These are phyloP conservation scores for Escarpia spicata DNA, from an alignment of 2,888 invertebrate species.

Conservation along the genomic window DNA sequence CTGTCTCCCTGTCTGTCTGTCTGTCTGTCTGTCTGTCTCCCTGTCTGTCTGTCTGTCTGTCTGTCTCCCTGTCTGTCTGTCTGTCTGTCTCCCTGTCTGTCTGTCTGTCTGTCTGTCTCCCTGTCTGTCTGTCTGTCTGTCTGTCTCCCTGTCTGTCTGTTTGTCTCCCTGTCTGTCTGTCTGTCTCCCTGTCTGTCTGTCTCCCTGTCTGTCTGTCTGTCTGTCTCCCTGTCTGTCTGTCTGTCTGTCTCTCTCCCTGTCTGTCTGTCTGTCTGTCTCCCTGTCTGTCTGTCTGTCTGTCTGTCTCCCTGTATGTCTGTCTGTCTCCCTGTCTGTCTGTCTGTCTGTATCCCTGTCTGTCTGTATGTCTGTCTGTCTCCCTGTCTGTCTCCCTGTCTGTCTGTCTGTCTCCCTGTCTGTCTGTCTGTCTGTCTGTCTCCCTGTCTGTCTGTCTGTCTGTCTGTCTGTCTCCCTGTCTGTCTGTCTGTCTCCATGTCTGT, in stretches of 20 bases:
- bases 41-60: slow-evolving; percentile 42
- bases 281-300: slow-evolving; percentile 37
- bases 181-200: too few species aligned
- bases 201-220: slow-evolving; percentile 42
- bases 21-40: too few species aligned
- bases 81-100: slow-evolving; percentile 44
- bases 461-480: too few species aligned
- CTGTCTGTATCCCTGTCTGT: slow-evolving; percentile 30
- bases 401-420: slow-evolving; percentile 42
- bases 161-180: too few species aligned
- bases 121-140: slow-evolving; percentile 37
- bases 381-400: slow-evolving; percentile 45
- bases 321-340: too few species aligned
- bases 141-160: slow-evolving; percentile 31
- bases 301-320: slow-evolving; percentile 31
- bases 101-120: slow-evolving; percentile 39
- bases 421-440: slow-evolving; percentile 37
- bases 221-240: slow-evolving; percentile 44
- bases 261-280: slow-evolving; percentile 39
- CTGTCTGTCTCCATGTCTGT: too few species aligned
- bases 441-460: slow-evolving; percentile 39
- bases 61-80: slow-evolving; percentile 44
- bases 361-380: slow-evolving; percentile 43
- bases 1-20: too few species aligned
- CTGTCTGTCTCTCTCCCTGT: slow-evolving; percentile 44